Percentiles rank a stretch among this genome's conserved stretches.
Evolutionary conservation across 2,113 vertebrate species (phyloP).

Genomic region (Eira barbara): DNA sequence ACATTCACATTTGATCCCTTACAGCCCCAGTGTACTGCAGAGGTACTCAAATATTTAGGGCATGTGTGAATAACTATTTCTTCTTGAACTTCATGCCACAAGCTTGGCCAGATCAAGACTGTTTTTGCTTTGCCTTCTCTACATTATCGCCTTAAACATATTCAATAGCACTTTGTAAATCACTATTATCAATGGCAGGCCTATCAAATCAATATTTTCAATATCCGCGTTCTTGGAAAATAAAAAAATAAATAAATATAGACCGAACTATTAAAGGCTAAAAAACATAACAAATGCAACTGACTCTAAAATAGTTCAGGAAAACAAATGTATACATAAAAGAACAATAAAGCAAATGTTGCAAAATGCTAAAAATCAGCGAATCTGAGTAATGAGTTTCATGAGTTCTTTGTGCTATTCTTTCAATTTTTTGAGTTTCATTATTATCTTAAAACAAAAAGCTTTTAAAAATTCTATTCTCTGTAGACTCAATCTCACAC

Average conservation of each 20-base stretch:
- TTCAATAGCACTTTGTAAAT: neutral
- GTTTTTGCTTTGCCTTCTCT: neutral
- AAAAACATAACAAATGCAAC: neutral
- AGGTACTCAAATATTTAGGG: neutral
- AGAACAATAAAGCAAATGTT: neutral
- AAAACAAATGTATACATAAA: neutral
- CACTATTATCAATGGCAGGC: neutral
- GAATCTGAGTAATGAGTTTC: neutral
- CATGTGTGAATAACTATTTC: slow-evolving; percentile 11
- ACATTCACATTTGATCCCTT: neutral
- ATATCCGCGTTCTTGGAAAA: slow-evolving; percentile 25
- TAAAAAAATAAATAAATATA: slow-evolving; percentile 21
- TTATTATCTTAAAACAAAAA: slow-evolving; percentile 26
- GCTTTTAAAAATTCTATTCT: neutral
- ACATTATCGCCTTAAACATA: neutral
- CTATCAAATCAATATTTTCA: slow-evolving; percentile 1
- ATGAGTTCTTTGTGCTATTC: neutral
- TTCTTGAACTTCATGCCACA: neutral
- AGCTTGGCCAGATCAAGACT: neutral
- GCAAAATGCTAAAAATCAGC: slow-evolving; percentile 27
- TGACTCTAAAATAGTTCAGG: neutral
- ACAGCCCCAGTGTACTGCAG: neutral
- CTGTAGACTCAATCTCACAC: neutral
- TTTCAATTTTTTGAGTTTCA: neutral
- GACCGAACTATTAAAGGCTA: neutral